phyloP scores from a whole-genome alignment of 1,140 invertebrate species.

The Rhopalosiphum padi region DNA sequence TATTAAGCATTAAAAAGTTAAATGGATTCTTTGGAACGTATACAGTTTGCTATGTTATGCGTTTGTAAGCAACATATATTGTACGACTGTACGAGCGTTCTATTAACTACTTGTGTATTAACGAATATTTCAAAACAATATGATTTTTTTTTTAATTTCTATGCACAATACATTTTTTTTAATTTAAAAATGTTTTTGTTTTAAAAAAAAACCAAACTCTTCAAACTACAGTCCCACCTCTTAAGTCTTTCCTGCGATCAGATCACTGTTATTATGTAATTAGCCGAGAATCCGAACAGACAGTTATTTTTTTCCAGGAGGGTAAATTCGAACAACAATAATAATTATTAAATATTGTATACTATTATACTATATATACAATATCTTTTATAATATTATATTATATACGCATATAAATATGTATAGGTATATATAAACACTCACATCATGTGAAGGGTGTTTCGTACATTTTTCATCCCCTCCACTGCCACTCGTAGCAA shows the following conservation, averaged over 20 bases:
- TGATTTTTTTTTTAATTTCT: neutral
- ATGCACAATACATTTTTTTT: neutral
- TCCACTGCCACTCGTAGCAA: neutral
- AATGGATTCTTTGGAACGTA: too few species aligned
- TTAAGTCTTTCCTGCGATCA: constrained; percentile 4
- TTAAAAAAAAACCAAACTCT: neutral
- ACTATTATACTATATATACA: neutral
- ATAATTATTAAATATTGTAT: constrained; percentile 53
- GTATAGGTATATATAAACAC: neutral
- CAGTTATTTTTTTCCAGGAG: constrained; percentile 38
- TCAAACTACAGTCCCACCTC: constrained; percentile 11
- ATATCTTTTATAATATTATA: neutral
- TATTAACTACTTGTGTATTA: neutral
- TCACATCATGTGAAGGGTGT: constrained; percentile 20
- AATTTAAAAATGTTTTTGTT: neutral
- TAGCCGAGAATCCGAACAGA: constrained; percentile 38
- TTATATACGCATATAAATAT: constrained; percentile 5
- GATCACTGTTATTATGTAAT: constrained; percentile 55
- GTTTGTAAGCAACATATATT: too few species aligned
- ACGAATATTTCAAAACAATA: neutral
- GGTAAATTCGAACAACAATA: constrained; percentile 40
- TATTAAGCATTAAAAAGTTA: too few species aligned
- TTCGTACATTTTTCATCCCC: constrained; percentile 50
- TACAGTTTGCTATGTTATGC: too few species aligned
- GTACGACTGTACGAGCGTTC: too few species aligned